Conservation (phyloP, 2,888 invertebrate genomes). For the Empis stercorea region DNA sequence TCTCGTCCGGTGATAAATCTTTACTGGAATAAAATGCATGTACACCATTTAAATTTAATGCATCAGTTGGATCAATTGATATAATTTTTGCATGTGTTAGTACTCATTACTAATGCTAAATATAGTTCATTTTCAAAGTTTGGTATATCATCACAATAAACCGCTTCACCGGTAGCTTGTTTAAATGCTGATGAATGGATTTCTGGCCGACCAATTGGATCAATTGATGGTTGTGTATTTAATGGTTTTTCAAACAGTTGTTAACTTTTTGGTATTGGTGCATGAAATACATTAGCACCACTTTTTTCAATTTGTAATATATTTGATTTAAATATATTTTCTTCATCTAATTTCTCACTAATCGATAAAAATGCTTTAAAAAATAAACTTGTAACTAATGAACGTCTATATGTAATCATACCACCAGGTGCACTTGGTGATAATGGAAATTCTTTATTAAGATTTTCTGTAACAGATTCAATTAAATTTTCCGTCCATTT, state of each 20-base stretch:
- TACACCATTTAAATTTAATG: slow-evolving; percentile 64
- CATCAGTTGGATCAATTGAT: slow-evolving; percentile 59
- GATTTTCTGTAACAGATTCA: slow-evolving; percentile 44
- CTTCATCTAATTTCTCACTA: slow-evolving; percentile 35
- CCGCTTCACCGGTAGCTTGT: slow-evolving; percentile 84
- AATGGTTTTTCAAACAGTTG: slow-evolving; percentile 40
- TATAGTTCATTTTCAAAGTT: slow-evolving; percentile 63
- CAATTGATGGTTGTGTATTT: slow-evolving; percentile 44
- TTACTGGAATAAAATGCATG: slow-evolving; percentile 65
- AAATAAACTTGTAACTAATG: slow-evolving; percentile 63
- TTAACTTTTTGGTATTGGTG: slow-evolving; percentile 26
- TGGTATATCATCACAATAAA: slow-evolving; percentile 85
- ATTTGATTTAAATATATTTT: slow-evolving; percentile 17
- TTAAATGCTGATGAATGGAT: slow-evolving; percentile 72
- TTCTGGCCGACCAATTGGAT: slow-evolving; percentile 69
- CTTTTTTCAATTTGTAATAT: slow-evolving; percentile 31
- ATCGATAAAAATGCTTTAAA: slow-evolving; percentile 55
- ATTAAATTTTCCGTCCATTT: slow-evolving; percentile 53
- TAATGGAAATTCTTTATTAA: slow-evolving; percentile 65
- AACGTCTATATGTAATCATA: slow-evolving; percentile 63
- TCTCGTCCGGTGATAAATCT: slow-evolving; percentile 58
- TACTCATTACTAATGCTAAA: slow-evolving; percentile 65
- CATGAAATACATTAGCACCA: slow-evolving; percentile 30
- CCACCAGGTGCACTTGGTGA: slow-evolving; percentile 71
- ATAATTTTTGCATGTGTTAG: slow-evolving; percentile 70